Percentiles rank a stretch among this genome's conserved stretches.
phyloP scores from a whole-genome alignment of 2,888 invertebrate genomes.

The Nineta flava region DNA sequence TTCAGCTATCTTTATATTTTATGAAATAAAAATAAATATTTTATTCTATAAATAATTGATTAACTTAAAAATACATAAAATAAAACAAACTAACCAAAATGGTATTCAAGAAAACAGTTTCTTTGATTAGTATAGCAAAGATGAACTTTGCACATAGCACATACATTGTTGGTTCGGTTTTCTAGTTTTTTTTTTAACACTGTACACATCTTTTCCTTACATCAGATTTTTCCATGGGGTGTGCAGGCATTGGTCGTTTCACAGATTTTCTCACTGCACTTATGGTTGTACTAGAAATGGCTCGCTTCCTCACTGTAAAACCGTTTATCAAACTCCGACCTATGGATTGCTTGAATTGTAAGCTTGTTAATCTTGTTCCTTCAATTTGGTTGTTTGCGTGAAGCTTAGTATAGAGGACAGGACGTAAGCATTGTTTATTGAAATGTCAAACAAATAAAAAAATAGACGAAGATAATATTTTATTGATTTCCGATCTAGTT shows the following conservation, averaged over 20 bases:
- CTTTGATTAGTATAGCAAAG: not conserved
- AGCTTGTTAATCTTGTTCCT: not conserved
- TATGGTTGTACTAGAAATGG: not conserved
- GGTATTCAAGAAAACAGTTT: not conserved
- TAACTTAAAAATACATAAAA: not conserved
- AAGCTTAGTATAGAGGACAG: not conserved
- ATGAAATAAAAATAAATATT: not conserved
- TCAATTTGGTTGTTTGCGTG: not conserved
- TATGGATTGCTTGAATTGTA: not conserved
- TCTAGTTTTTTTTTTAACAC: not conserved
- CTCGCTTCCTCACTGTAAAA: not conserved
- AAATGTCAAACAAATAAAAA: not conserved
- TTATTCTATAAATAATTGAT: not conserved
- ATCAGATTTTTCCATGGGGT: not conserved
- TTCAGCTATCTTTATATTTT: not conserved
- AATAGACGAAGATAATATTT: conserved; percentile 1
- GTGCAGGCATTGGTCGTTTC: not conserved
- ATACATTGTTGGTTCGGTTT: not conserved
- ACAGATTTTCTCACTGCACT: not conserved
- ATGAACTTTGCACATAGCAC: not conserved
- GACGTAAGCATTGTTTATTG: not conserved
- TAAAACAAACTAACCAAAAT: not conserved
- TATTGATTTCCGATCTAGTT: not conserved
- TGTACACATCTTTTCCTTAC: not conserved
- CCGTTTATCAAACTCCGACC: not conserved